Base-by-base conservation (phyloP, 2,113 vertebrate genomes). In the Hystrix cristata region DNA sequence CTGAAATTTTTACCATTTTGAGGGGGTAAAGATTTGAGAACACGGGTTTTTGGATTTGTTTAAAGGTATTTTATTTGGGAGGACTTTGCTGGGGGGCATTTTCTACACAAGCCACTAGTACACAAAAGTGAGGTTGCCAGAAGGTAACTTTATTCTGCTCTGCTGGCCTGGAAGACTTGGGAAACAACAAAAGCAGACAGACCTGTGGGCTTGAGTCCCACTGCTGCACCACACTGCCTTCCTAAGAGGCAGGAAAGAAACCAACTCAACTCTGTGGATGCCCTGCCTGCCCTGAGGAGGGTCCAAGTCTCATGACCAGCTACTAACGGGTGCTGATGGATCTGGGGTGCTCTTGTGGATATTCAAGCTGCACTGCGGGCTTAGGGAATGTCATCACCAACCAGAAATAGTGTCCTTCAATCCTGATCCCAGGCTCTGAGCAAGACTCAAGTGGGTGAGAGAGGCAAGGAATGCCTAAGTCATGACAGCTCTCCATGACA, bases 381-480 rank as follows among this genome's bases (percentile, higher is more conserved):
- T 96, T 55, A 48, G 38, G 38, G 72, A n/a, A 92, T 95, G 87
- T 92, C 94, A 92, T 95, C 95, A 89, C 60, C 18, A n/a, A 81
- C 82, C 92, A 96, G 79, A 96, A 97, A 96, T 86, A 94, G 95
- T 71, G 34, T 27, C 60, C 71, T 84, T 93, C 71, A 67, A 62
- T 19, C 55, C 60, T n/a, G 34, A 90, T 79, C 64, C 55, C n/a
- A 27, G 83, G 60, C 83, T 69, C 65, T 25, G 38, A 25, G 79
- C 78, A 72, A 64, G 60, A 74, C 57, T 91, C 67, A 87, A 96
- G 87, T 79, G 89, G 62, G 90, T 87, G 67, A 86, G 82, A 92
- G n/a, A 74, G 19, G 74, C 19, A 53, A 91, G 92, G 79, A 83
- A 76, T 59, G 74, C 51, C 80, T 31, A 23, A 10, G 8, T 23